phyloP scores from a whole-genome alignment of 2,113 vertebrate species.

The Pipra filicauda region DNA sequence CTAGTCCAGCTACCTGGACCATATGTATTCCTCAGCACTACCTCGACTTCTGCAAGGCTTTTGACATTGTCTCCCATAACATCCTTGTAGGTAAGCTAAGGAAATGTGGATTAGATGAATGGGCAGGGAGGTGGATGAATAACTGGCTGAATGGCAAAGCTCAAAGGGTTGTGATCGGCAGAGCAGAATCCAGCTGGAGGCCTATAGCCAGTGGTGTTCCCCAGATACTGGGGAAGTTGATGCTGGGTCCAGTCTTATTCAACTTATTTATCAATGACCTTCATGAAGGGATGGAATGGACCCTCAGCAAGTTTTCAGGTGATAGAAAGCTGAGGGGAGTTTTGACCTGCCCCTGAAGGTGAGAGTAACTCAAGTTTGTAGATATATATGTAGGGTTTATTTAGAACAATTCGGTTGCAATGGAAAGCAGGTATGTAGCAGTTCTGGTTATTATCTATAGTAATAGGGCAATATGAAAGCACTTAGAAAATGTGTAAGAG shows the following conservation, averaged over 20 bases:
- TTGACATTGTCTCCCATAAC: not conserved
- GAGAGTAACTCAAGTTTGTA: not conserved
- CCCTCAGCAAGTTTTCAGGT: not conserved
- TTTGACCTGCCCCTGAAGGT: not conserved
- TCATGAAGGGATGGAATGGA: not conserved
- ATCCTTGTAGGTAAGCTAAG: not conserved
- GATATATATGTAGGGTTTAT: not conserved
- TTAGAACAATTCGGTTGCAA: not conserved
- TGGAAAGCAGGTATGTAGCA: not conserved
- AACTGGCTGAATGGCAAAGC: not conserved
- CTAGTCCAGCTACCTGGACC: not conserved
- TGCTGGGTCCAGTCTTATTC: not conserved
- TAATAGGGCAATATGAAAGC: not conserved
- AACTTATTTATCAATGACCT: not conserved
- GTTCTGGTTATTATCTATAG: not conserved
- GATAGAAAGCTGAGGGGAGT: not conserved
- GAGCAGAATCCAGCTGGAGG: not conserved
- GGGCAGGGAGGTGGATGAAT: not conserved
- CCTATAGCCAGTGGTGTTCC: not conserved
- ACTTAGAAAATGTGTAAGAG: not conserved
- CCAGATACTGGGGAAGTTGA: not conserved
- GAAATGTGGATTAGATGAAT: not conserved
- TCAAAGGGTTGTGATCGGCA: not conserved
- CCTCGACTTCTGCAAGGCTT: not conserved
- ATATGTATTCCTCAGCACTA: not conserved